phyloP scores from a whole-genome alignment of 2,797 vertebrate species.

The Halcyon leucocephala region DNA sequence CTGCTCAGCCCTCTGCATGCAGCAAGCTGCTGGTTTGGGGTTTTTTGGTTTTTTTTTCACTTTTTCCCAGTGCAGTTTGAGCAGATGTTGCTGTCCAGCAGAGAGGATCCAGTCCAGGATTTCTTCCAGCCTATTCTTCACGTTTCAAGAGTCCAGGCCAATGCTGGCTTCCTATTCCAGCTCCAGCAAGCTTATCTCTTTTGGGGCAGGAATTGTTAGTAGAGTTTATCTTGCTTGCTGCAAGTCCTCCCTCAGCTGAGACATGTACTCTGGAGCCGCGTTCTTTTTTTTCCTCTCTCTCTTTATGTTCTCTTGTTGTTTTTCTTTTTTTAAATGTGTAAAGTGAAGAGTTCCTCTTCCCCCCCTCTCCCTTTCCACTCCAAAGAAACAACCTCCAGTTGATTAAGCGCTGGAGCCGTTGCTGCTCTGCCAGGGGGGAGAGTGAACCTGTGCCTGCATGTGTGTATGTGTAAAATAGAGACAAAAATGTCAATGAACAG shows the following conservation, averaged over 20 bases:
- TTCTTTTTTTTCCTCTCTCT: not conserved
- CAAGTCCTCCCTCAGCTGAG: conserved; percentile 50
- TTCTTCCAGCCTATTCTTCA: conserved; percentile 73
- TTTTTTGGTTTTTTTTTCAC: not conserved
- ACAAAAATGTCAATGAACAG: conserved; percentile 89
- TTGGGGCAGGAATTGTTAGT: conserved; percentile 56
- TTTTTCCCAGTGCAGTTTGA: fast-evolving
- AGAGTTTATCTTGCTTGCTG: conserved; percentile 62
- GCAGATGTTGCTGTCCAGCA: not conserved
- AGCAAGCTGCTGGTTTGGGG: not conserved
- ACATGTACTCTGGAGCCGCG: conserved; percentile 21
- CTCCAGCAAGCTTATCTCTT: conserved; percentile 71
- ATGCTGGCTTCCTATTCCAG: conserved; percentile 70
- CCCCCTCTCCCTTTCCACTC: conserved; percentile 39
- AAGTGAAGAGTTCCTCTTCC: conserved; percentile 65
- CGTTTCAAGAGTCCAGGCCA: conserved; percentile 58
- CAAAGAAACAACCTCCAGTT: conserved; percentile 39
- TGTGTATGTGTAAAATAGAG: conserved; percentile 54
- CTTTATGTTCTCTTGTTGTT: conserved; percentile 31
- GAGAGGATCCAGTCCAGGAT: conserved; percentile 82
- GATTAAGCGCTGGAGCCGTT: conserved; percentile 19
- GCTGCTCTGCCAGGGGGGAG: conserved; percentile 63
- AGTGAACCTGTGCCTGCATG: conserved; percentile 53
- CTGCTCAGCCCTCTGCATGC: not conserved
- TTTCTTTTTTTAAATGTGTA: conserved; percentile 63